Percentiles rank a stretch among this genome's conserved stretches.
phyloP scores from a whole-genome alignment of 2,113 vertebrate species.

The Ranitomeya variabilis region DNA sequence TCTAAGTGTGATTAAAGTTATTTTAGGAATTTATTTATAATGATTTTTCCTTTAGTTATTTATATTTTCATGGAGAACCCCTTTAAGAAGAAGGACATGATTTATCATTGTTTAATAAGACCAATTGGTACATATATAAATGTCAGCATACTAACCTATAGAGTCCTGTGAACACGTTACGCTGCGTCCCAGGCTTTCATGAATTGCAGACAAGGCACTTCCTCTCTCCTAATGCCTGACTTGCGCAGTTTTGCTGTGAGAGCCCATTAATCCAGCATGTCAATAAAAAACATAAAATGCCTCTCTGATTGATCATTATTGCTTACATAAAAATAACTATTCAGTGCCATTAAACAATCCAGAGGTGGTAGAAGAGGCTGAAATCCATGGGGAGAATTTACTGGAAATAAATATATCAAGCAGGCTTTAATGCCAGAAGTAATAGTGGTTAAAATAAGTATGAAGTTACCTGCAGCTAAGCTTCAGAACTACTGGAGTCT shows the following conservation, averaged over 20 bases:
- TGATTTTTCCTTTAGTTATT: too few relatives aligned
- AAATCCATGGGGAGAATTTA: conserved; percentile 30
- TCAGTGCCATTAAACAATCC: conserved; percentile 27
- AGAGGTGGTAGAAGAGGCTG: not conserved
- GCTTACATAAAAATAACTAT: conserved; percentile 42
- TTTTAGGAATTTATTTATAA: too few relatives aligned
- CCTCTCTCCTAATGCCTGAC: not conserved
- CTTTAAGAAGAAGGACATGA: not conserved
- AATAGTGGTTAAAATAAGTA: conserved; percentile 11
- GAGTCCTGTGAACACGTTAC: not conserved
- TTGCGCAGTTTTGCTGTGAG: conserved; percentile 10
- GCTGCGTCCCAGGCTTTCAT: not conserved
- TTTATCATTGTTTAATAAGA: not conserved
- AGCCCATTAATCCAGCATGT: conserved; percentile 39
- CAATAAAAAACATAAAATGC: conserved; percentile 51
- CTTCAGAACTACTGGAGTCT: not conserved
- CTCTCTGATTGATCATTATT: conserved; percentile 45
- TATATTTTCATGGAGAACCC: too few relatives aligned
- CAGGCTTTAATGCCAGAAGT: not conserved
- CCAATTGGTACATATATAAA: not conserved
- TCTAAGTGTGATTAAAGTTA: too few relatives aligned
- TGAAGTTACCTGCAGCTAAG: conserved; percentile 29
- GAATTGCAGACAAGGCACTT: conserved; percentile 27
- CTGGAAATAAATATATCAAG: conserved; percentile 16
- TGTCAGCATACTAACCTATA: not conserved